Evolutionary conservation across 1,140 invertebrate genomes (phyloP), one percentile per base, ranked within the genome.

Genomic region (Physella acuta): DNA sequence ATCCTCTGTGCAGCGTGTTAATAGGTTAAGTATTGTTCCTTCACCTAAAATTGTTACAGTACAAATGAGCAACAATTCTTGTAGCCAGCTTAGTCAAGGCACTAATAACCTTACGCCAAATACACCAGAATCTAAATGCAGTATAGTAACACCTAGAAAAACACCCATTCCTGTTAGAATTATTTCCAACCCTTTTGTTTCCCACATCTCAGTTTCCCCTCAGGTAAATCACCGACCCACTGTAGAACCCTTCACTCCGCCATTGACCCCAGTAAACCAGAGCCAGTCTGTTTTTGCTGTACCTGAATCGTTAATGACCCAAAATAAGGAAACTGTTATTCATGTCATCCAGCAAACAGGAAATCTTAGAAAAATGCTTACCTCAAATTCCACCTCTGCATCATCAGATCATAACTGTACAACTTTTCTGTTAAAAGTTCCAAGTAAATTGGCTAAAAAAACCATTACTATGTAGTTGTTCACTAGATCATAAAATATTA

Each of bases 311-410:
- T 28, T 26, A 4, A 2, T 30, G 3, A 17, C 3, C 3, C 36
- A 67, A 1, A 26, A 17, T 8, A 26, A 4, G 3, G 20, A 55
- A n/a, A 37, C 51, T 30, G 20, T 14, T 28, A 37, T 37, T 33
- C 62, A 65, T 16, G 28, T 37, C 3, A 26, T 60, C 36, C 66
- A 59, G n/a, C 55, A 28, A 3, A 49, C 28, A 26, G 66, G 49
- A 20, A 68, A n/a, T 26, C n/a, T 58, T 1, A 68, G 66, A 20
- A 66, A 56, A 30, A 52, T 55, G 64, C 33, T 55, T 30, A 66
- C 53, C 20, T 4, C 51, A 14, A 56, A 31, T 3, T 20, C 51
- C 14, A 11, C 39, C n/a, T 56, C 64, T 17, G 5, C 36, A n/a
- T 49, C 53, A 58, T 26, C 64, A 34, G 34, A 51, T 8, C 66